phyloP scores from a whole-genome alignment of 2,797 vertebrate genomes.

The Schizothorax lantsangensis region DNA sequence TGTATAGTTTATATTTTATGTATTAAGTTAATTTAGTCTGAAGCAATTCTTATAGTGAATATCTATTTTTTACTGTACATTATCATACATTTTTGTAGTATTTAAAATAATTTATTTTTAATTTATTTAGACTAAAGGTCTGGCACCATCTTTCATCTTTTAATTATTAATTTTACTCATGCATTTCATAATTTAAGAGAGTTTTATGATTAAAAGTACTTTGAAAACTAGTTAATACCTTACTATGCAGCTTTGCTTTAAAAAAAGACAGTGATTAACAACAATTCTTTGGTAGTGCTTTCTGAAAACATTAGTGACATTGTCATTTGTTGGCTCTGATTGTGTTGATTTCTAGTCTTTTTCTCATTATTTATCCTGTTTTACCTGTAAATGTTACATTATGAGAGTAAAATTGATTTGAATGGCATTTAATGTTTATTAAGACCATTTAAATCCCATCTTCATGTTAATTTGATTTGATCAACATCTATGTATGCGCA shows the following conservation, averaged over 20 bases:
- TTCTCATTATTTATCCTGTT: background rate
- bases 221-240: background rate
- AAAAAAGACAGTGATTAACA: too few relatives aligned
- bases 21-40: background rate
- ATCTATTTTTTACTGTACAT: background rate
- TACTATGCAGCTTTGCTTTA: background rate
- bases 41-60: background rate
- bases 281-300: background rate
- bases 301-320: background rate
- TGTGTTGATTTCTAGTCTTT: background rate
- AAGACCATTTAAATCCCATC: background rate
- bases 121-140: background rate
- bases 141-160: background rate
- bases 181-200: background rate
- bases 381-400: background rate
- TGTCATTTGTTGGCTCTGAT: background rate
- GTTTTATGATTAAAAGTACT: background rate
- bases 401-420: background rate
- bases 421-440: background rate
- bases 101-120: background rate
- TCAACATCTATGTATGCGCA: slow-evolving; percentile 62
- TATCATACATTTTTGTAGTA: background rate
- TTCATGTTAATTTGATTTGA: background rate
- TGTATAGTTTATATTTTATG: background rate
- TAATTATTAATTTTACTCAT: background rate